A percentile compares a stretch with the other conserved stretches of the same genome.
Evolutionary conservation across 2,113 vertebrate genomes (phyloP).

Genomic region (Tragelaphus imberbis): DNA sequence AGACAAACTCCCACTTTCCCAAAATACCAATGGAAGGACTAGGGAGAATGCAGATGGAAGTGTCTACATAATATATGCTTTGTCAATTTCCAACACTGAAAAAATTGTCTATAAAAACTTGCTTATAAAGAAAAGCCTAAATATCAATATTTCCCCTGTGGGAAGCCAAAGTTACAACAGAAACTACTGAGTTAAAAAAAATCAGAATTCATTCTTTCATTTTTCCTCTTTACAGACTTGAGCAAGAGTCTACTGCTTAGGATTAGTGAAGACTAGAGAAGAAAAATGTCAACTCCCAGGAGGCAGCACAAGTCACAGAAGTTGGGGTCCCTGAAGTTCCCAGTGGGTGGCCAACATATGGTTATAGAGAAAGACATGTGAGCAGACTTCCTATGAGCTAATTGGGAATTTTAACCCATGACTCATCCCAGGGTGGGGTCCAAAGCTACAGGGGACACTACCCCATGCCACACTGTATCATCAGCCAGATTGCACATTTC

Average conservation of each 20-base stretch:
- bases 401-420: slow-evolving; percentile 24
- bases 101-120: background rate
- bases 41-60: background rate
- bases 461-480: background rate
- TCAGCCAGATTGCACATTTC: slow-evolving; percentile 39
- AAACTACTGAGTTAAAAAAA: background rate
- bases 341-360: background rate
- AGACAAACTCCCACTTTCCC: background rate
- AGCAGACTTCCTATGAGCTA: slow-evolving; percentile 40
- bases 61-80: background rate
- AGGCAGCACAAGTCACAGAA: background rate
- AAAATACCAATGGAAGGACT: background rate
- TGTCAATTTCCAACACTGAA: background rate
- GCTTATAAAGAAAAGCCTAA: background rate
- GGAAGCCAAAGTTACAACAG: background rate
- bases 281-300: background rate
- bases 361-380: background rate
- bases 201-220: background rate
- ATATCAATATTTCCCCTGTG: background rate
- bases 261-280: background rate
- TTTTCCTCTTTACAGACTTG: background rate
- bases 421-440: background rate
- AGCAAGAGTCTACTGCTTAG: background rate
- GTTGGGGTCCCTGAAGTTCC: background rate
- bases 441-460: background rate